phyloP scores from a whole-genome alignment of 2,113 vertebrate species.

The Ivindomyrus marchei region DNA sequence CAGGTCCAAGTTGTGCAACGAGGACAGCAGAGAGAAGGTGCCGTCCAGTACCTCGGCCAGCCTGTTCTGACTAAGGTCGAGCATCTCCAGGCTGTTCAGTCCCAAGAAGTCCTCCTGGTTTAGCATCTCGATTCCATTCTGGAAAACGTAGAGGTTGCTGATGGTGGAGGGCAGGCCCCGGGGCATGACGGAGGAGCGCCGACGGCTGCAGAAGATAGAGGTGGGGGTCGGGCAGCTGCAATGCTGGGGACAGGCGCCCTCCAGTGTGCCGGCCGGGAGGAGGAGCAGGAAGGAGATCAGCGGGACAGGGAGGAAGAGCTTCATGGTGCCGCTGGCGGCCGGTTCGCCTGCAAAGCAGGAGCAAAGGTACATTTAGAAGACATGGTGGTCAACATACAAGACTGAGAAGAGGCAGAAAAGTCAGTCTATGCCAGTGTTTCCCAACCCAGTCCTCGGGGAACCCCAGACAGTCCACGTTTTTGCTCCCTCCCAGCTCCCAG shows the following conservation, averaged over 20 bases:
- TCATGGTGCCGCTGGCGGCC: constrained; percentile 38
- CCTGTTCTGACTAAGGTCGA: constrained; percentile 84
- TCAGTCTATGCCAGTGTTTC: not conserved
- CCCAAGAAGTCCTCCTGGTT: constrained; percentile 62
- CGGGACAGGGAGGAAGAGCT: constrained; percentile 12
- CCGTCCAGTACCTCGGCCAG: constrained; percentile 65
- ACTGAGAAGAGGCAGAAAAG: not conserved
- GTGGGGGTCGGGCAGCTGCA: constrained; percentile 33
- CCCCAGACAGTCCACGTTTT: no score
- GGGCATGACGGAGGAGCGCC: constrained; percentile 56
- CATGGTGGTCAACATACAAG: not conserved
- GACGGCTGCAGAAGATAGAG: constrained; percentile 51
- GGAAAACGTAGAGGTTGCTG: constrained; percentile 68
- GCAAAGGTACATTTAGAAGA: not conserved
- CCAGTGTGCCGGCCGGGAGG: constrained; percentile 31
- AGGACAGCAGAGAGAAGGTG: constrained; percentile 69
- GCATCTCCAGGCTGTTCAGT: constrained; percentile 62
- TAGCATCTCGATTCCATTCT: constrained; percentile 68
- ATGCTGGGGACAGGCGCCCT: constrained; percentile 49
- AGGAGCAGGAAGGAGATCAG: constrained; percentile 42
- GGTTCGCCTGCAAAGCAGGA: constrained; percentile 39
- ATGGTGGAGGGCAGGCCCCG: constrained; percentile 61
- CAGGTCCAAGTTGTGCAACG: constrained; percentile 79
- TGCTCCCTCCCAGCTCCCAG: no score
- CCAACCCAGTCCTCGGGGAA: no score